phyloP scores from a whole-genome alignment of 1,140 invertebrate genomes.

The Drosophila simulans region DNA sequence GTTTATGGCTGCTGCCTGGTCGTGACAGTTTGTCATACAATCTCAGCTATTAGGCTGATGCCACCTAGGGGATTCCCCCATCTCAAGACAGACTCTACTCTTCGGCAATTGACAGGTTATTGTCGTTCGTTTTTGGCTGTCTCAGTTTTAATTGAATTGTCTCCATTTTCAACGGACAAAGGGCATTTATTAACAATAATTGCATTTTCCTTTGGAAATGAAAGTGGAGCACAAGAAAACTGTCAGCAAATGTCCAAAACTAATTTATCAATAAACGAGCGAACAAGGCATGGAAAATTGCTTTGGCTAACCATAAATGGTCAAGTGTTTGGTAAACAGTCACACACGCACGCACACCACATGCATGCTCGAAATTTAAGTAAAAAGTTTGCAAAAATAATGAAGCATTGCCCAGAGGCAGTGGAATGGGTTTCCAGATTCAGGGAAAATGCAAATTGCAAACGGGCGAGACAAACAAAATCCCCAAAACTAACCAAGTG shows the following conservation, averaged over 20 bases:
- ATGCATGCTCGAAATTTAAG: conserved; percentile 29
- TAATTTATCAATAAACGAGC: conserved; percentile 76
- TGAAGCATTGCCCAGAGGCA: conserved; percentile 65
- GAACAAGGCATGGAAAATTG: conserved; percentile 45
- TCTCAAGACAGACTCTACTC: neutral
- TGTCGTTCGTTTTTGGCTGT: conserved; percentile 44
- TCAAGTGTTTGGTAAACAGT: conserved; percentile 55
- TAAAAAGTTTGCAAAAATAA: conserved; percentile 81
- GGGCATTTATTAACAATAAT: conserved; percentile 80
- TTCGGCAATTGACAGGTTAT: conserved; percentile 64
- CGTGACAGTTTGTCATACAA: conserved; percentile 75
- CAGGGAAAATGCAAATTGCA: conserved; percentile 54
- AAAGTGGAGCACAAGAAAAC: conserved; percentile 40
- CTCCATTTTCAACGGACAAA: conserved; percentile 43
- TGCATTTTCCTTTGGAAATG: conserved; percentile 61
- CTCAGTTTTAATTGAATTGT: conserved; percentile 76
- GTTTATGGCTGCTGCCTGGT: conserved; percentile 61
- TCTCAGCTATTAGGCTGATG: conserved; percentile 51
- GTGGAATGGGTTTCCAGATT: neutral
- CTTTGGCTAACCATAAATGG: conserved; percentile 54
- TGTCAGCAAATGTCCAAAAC: conserved; percentile 78
- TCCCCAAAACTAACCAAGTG: conserved; percentile 49
- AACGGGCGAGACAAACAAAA: conserved; percentile 69
- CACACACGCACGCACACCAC: neutral
- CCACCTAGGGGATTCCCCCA: conserved; percentile 23